Evolutionary conservation across 2,113 vertebrate species (phyloP), one percentile per base, ranked within the genome.

Genomic region (Lepisosteus oculatus): DNA sequence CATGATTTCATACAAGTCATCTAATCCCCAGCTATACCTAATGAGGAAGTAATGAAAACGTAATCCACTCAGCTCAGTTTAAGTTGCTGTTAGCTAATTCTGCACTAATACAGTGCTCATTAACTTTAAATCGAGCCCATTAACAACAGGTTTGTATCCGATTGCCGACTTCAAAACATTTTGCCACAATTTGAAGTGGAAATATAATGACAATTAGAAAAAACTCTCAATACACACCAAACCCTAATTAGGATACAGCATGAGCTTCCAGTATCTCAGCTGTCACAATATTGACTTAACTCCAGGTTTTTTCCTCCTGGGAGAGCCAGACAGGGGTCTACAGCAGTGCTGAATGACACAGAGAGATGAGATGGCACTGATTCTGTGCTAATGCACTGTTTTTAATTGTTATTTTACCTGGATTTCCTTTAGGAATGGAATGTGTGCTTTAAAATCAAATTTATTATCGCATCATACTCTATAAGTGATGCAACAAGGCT

Each of bases 31-130:
- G 87, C 86, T 85, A 74, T 81, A 81, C 78, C 75, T 90, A 90
- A 90, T 90, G 85, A 91, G 84, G 84, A 87, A 78, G 81, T 88
- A 90, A 89, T 90, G 86, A 86, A 90, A 90, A 90, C 86, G 89
- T 89, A 90, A 90, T 90, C 87, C 88, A 87, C 85, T 76, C 80
- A 80, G 82, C 85, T 89, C 72, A 74, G 85, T 89, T 81, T 80
- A 86, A 80, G 82, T 89, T 85, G 87, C 88, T 85, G 82, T 87
- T 83, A 86, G 90, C 85, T 89, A 89, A 90, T 86, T 85, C 88
- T 80, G 87, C 90, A 87, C 90, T 87, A 89, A 88, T 84, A 89
- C 81, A 29, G 61, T 75, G 80, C 89, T 90, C 88, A 91, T 92
- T 91, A 91, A 90, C 88, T 87, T 91, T 88, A 87, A 89, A 88